Percentiles rank a stretch among this genome's conserved stretches.
Evolutionary conservation across 1,140 invertebrate genomes (phyloP).

Genomic region (Oedothorax gibbosus): DNA sequence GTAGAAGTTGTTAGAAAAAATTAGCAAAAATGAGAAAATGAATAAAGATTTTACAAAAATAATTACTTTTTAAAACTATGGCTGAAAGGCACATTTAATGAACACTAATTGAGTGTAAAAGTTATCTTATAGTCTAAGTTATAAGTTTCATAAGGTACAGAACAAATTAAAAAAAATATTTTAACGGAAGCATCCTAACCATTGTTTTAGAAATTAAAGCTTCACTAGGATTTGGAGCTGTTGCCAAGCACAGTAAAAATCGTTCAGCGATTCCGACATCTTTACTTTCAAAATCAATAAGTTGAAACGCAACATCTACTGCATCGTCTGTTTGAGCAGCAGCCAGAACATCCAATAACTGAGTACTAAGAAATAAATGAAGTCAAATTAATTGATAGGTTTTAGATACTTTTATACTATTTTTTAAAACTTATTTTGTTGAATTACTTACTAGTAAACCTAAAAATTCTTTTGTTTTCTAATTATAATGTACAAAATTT

Average conservation of each 20-base stretch:
- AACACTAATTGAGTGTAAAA: too few relatives aligned
- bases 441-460: too few relatives aligned
- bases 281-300: conserved; percentile 74
- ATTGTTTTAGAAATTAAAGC: conserved; percentile 71
- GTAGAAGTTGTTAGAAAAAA: too few relatives aligned
- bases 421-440: too few relatives aligned
- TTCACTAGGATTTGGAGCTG: conserved; percentile 74
- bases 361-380: conserved; percentile 70
- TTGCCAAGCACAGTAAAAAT: conserved; percentile 79
- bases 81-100: too few relatives aligned
- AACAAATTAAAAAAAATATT: neutral
- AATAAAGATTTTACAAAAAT: too few relatives aligned
- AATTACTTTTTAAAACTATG: neutral
- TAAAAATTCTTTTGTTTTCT: too few relatives aligned
- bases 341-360: conserved; percentile 78
- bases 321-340: conserved; percentile 76
- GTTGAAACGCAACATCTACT: conserved; percentile 77
- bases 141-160: neutral
- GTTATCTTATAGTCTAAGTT: too few relatives aligned
- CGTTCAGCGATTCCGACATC: conserved; percentile 76
- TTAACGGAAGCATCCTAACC: conserved; percentile 66
- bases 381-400: neutral
- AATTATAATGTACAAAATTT: too few relatives aligned
- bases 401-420: too few relatives aligned
- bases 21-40: too few relatives aligned